Evolutionary conservation across 2,888 invertebrate genomes (phyloP), one percentile per base, ranked within the genome.

Genomic region (Mesoligia furuncula): DNA sequence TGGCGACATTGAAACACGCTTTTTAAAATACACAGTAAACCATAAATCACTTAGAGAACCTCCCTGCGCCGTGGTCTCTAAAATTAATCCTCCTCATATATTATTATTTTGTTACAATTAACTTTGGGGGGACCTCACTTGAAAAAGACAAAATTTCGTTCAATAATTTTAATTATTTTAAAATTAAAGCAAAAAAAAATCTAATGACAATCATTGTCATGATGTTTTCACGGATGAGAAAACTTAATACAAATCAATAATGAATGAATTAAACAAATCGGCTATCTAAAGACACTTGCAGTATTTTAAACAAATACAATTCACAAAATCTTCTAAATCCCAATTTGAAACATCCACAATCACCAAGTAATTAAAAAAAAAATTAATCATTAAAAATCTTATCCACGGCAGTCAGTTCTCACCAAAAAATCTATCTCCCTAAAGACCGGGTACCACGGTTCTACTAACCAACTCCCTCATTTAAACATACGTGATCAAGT

Each of bases 31-130:
- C 80, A 81, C 66, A 88, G 66, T 83, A 79, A 88, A 77, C 27
- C 45, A 79, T 75, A 79, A 74, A 79, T 80, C 85, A 85, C 81
- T 73, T 81, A 81, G 77, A 86, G 64, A 71, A 83, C 51, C 80
- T 80, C 87, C 87, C 83, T 81, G 81, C 80, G 39, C 81, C 57
- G 67, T 71, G 68, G 66, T 79, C 73, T 75, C 81, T 87, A 82
- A 75, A 79, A 74, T 62, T 69, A 86, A 85, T 77, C 65, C 39
- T 78, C 82, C 59, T 81, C 83, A 85, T 84, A 85, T 84, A 75
- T 87, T 79, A 80, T 83, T 84, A 86, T 51, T 88, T 77, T 79
- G 83, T 87, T 87, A 87, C 72, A 79, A 87, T 83, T 86, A 87
- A 77, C 42, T 59, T 87, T 80, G 74, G 68, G 77, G 85, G 68